These are phyloP conservation scores for Priocnemis perturbator DNA, from an alignment of 2,888 invertebrate genomes.

Conservation along the genomic window DNA sequence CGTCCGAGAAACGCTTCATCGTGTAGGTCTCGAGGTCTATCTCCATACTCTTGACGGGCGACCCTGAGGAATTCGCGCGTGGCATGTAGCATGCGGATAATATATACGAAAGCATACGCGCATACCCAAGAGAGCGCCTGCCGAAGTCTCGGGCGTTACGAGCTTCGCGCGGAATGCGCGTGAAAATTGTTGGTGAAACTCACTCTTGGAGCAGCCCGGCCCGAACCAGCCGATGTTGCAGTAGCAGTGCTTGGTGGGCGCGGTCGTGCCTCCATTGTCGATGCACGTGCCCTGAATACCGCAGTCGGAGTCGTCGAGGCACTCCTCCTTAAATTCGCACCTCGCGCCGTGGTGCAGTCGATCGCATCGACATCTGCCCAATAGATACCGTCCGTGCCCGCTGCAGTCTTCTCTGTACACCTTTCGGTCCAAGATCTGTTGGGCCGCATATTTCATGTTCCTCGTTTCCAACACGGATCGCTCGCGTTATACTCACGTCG, in stretches of 20 bases:
- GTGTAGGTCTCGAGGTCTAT: slow-evolving; percentile 85
- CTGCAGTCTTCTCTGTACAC: slow-evolving; percentile 90
- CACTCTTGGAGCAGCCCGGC: slow-evolving; percentile 88
- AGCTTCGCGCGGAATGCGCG: background rate
- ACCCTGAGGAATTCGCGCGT: slow-evolving; percentile 77
- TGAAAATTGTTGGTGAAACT: slow-evolving; percentile 66
- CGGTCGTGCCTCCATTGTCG: slow-evolving; percentile 86
- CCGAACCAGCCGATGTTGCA: slow-evolving; percentile 94
- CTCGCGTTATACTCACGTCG: slow-evolving; percentile 80
- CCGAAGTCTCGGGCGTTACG: background rate
- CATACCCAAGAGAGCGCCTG: background rate
- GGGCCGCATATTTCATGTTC: background rate
- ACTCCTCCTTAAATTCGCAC: slow-evolving; percentile 94
- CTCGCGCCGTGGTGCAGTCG: slow-evolving; percentile 87
- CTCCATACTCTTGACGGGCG: slow-evolving; percentile 84
- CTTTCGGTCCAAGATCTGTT: slow-evolving; percentile 77
- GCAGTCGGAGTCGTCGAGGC: slow-evolving; percentile 89
- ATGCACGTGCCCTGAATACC: slow-evolving; percentile 91
- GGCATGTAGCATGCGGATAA: too few species aligned
- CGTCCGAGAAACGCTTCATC: slow-evolving; percentile 83
- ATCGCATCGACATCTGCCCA: slow-evolving; percentile 88
- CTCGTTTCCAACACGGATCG: too few species aligned
- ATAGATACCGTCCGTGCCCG: slow-evolving; percentile 87
- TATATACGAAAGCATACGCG: background rate
- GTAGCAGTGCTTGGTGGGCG: slow-evolving; percentile 91